Evolutionary conservation across 2,888 invertebrate genomes (phyloP).

Genomic region (Brenthis ino): DNA sequence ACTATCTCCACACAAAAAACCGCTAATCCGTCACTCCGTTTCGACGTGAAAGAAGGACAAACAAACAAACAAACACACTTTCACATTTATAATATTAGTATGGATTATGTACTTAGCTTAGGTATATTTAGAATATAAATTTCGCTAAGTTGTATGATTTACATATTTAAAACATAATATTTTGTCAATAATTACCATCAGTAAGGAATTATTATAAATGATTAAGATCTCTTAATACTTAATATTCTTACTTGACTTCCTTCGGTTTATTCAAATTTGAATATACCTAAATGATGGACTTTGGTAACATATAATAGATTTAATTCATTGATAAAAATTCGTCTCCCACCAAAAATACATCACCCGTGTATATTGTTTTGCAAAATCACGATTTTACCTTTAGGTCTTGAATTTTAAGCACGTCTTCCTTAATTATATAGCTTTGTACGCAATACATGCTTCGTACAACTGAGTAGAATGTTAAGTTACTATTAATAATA

Average conservation of each 20-base stretch:
- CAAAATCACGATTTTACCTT: conserved; percentile 19
- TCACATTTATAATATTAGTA: too few relatives aligned
- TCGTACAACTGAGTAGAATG: conserved; percentile 22
- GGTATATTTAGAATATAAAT: too few relatives aligned
- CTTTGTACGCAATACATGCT: conserved; percentile 21
- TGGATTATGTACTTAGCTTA: too few relatives aligned
- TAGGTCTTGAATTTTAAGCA: conserved; percentile 34
- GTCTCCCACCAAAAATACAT: conserved; percentile 18
- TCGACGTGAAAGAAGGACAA: too few relatives aligned
- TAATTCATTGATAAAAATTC: conserved; percentile 34
- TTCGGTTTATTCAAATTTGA: not conserved
- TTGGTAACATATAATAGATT: conserved; percentile 14
- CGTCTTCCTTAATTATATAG: conserved; percentile 39
- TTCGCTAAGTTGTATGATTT: too few relatives aligned
- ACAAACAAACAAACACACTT: too few relatives aligned
- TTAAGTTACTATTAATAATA: conserved; percentile 13
- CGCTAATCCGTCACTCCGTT: too few relatives aligned
- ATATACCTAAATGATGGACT: conserved; percentile 5
- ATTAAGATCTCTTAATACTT: not conserved
- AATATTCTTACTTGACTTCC: not conserved
- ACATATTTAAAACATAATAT: too few relatives aligned
- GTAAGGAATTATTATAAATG: not conserved
- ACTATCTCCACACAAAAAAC: too few relatives aligned
- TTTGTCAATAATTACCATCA: too few relatives aligned
- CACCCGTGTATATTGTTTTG: conserved; percentile 21